Conservation (phyloP, 1,140 invertebrate genomes). For the Pygmarrhopalites habei region DNA sequence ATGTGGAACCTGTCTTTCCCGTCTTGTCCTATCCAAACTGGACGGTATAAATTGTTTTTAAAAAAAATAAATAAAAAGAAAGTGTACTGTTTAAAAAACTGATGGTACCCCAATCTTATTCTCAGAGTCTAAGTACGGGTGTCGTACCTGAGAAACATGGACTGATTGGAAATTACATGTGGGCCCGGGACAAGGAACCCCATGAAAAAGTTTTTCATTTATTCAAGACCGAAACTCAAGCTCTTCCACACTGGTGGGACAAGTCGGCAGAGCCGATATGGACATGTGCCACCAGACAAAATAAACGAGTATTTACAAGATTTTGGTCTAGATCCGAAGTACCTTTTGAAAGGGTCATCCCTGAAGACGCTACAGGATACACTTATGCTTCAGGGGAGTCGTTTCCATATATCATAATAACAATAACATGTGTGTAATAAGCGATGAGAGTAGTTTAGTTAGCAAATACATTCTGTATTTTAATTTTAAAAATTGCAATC, state of each 20-base stretch:
- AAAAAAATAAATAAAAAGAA: too few species aligned
- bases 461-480: too few species aligned
- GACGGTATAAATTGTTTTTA: too few species aligned
- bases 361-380: conserved; percentile 37
- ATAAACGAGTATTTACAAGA: conserved; percentile 40
- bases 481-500: too few species aligned
- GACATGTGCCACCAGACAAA: conserved; percentile 42
- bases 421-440: too few species aligned
- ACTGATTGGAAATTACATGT: conserved; percentile 20
- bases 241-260: conserved; percentile 43
- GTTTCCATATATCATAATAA: too few species aligned
- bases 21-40: conserved; percentile 41
- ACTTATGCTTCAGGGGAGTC: conserved; percentile 8
- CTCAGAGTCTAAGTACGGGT: conserved; percentile 41
- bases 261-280: conserved; percentile 43
- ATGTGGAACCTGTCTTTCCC: conserved; percentile 42
- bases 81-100: not conserved
- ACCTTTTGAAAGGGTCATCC: conserved; percentile 41
- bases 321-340: conserved; percentile 44
- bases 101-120: too few species aligned
- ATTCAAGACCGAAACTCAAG: conserved; percentile 30
- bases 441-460: too few species aligned
- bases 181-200: not conserved
- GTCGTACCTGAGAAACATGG: conserved; percentile 39
- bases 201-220: not conserved